These are phyloP conservation scores for Toxotes lorentzi DNA, from an alignment of 2,797 vertebrate species.

Conservation along the genomic window DNA sequence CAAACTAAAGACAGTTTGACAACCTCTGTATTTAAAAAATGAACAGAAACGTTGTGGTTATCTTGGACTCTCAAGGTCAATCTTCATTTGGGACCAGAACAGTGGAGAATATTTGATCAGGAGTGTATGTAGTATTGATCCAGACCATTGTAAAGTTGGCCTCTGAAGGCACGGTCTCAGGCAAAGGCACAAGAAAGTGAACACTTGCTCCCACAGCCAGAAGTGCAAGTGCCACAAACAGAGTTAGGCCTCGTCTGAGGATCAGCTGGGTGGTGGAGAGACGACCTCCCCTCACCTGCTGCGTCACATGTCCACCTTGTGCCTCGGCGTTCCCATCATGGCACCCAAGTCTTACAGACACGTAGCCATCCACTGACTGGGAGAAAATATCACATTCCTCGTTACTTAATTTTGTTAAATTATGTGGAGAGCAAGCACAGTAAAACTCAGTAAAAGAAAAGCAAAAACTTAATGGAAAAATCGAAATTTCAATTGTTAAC, in stretches of 20 bases:
- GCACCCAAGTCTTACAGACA: conserved; percentile 43
- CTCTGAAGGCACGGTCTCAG: conserved; percentile 37
- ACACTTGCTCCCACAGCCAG: conserved; percentile 82
- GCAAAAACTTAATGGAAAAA: not conserved
- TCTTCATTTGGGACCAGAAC: conserved; percentile 23
- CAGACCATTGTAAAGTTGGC: conserved; percentile 57
- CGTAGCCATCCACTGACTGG: conserved; percentile 62
- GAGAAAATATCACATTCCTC: not conserved
- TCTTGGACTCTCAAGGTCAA: conserved; percentile 3
- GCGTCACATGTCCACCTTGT: conserved; percentile 3
- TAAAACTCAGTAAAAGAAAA: not conserved
- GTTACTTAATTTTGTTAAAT: conserved; percentile 1
- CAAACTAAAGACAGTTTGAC: conserved; percentile 19
- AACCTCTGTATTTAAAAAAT: conserved; percentile 5
- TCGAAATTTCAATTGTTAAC: not conserved
- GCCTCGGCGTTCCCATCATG: conserved; percentile 25
- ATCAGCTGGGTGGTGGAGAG: conserved; percentile 80
- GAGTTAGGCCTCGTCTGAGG: conserved; percentile 77
- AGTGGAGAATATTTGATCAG: conserved; percentile 41
- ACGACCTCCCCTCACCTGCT: not conserved
- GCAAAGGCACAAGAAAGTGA: conserved; percentile 80
- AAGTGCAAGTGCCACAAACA: conserved; percentile 70
- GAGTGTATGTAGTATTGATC: conserved; percentile 59
- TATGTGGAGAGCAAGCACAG: not conserved
- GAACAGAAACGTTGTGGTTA: conserved; percentile 26